Evolutionary conservation across 2,888 invertebrate species (phyloP).

Genomic region (Timema cristinae): DNA sequence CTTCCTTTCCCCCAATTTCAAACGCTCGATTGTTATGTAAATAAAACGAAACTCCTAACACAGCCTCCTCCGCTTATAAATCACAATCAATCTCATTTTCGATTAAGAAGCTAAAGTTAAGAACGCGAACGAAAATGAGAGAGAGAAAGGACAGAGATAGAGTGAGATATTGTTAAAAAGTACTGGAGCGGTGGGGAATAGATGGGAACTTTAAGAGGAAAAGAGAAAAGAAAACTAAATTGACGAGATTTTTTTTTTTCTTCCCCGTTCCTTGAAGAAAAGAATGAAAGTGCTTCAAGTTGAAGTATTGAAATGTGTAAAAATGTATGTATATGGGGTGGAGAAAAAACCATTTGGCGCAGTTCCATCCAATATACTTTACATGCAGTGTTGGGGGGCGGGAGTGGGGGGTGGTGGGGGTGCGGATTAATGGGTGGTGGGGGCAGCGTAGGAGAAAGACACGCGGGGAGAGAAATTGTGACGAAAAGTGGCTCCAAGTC

Average conservation of each 20-base stretch:
- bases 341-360: conserved; percentile 9
- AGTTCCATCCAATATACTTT: conserved; percentile 17
- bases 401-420: not conserved
- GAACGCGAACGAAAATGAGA: not conserved
- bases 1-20: no score
- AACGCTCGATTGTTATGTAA: no score
- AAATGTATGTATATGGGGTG: conserved; percentile 1
- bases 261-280: no score
- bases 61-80: no score
- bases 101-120: no score
- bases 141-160: conserved; percentile 1
- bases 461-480: not conserved
- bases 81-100: no score
- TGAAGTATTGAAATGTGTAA: conserved; percentile 17
- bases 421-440: not conserved
- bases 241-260: no score
- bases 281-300: not conserved
- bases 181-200: not conserved
- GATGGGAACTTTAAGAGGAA: not conserved
- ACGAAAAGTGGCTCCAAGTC: no score
- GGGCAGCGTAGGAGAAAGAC: not conserved
- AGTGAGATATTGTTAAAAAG: not conserved
- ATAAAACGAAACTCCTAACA: no score
- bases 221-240: not conserved
- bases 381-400: conserved; percentile 4